These are phyloP conservation scores for Torymus tubicola DNA, from an alignment of 2,888 invertebrate species.

Conservation along the genomic window DNA sequence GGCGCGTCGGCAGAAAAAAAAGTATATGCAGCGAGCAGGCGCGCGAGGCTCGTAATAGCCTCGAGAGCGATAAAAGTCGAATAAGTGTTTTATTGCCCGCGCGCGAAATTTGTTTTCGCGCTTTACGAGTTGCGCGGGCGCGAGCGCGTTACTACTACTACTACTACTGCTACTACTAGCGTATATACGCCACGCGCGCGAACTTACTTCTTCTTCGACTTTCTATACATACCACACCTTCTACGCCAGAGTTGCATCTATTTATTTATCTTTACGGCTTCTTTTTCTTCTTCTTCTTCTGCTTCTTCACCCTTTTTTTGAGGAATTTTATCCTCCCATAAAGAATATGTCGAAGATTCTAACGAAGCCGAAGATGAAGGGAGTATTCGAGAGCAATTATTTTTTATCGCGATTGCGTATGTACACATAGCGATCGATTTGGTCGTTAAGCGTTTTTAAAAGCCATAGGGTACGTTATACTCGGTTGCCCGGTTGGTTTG, in stretches of 20 bases:
- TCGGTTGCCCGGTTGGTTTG: too few relatives aligned
- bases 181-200: conserved; percentile 1
- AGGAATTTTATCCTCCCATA: conserved; percentile 28
- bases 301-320: conserved; percentile 11
- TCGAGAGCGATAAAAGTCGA: conserved; percentile 62
- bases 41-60: conserved; percentile 31
- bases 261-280: conserved; percentile 44
- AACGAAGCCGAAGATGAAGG: not conserved
- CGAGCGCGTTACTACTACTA: not conserved
- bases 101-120: conserved; percentile 61
- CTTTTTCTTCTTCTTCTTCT: too few relatives aligned
- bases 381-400: conserved; percentile 31
- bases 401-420: conserved; percentile 30
- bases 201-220: not conserved
- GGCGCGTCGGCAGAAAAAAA: not conserved
- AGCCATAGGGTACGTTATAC: not conserved
- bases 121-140: conserved; percentile 59
- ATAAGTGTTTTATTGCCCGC: conserved; percentile 65
- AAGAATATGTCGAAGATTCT: conserved; percentile 32
- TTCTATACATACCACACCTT: not conserved
- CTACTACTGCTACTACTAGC: too few relatives aligned
- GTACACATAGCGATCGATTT: not conserved
- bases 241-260: conserved; percentile 12
- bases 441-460: not conserved
- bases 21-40: conserved; percentile 19